phyloP scores from a whole-genome alignment of 2,797 vertebrate genomes.

The Anabas testudineus region DNA sequence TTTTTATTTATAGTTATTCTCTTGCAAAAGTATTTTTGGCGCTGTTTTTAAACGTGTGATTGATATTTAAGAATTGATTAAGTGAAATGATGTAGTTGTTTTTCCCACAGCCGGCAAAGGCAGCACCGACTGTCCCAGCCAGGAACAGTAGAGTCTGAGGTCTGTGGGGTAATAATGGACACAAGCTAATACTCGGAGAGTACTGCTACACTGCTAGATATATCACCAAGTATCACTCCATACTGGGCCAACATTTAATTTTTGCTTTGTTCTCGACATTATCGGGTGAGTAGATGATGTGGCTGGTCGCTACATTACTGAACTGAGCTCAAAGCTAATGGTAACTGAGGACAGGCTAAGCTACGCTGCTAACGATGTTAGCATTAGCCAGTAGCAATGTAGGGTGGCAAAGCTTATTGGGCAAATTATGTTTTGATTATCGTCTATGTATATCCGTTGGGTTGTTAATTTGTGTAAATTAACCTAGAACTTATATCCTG shows the following conservation, averaged over 20 bases:
- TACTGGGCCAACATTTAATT: not conserved
- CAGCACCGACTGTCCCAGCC: constrained; percentile 5
- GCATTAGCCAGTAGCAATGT: constrained; percentile 11
- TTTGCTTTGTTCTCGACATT: not conserved
- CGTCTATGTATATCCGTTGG: not conserved
- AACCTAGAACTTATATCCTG: not conserved
- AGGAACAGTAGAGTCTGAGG: not conserved
- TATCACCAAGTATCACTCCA: not conserved
- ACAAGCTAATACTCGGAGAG: constrained; percentile 1
- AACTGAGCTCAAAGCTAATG: constrained; percentile 5
- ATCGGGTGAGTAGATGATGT: constrained; percentile 33
- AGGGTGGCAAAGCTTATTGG: not conserved
- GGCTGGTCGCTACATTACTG: not conserved
- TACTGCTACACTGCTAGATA: not conserved
- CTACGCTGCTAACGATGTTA: constrained; percentile 18
- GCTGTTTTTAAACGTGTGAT: fast-evolving
- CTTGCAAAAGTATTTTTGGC: fast-evolving
- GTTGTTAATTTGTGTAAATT: not conserved
- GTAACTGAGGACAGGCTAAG: constrained; percentile 11
- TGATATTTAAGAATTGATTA: not conserved
- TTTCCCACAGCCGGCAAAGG: constrained; percentile 5
- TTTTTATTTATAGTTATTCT: not conserved
- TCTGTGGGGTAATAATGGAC: constrained; percentile 31
- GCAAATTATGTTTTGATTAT: not conserved
- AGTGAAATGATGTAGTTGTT: fast-evolving